Evolutionary conservation across 1,140 invertebrate species (phyloP).

Genomic region (Arctopsyche grandis): DNA sequence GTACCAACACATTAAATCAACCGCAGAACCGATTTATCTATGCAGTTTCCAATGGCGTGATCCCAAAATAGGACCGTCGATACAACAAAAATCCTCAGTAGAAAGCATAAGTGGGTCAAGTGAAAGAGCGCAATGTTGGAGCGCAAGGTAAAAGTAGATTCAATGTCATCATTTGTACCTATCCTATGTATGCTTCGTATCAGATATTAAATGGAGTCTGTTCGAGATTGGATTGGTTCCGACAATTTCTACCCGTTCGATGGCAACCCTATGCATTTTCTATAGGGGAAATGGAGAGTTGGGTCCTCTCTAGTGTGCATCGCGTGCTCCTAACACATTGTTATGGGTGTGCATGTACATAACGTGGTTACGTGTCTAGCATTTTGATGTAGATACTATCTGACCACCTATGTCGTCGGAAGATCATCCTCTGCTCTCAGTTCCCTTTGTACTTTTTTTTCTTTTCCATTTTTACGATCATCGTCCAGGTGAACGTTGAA

Average conservation of each 20-base stretch:
- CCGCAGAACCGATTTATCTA: too few relatives aligned
- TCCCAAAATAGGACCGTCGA: too few relatives aligned
- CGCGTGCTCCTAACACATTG: neutral
- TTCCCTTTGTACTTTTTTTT: conserved; percentile 14
- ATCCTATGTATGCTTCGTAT: too few relatives aligned
- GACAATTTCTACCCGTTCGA: too few relatives aligned
- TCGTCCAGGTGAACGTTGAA: neutral
- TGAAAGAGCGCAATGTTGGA: neutral
- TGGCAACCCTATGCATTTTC: too few relatives aligned
- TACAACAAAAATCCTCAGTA: neutral
- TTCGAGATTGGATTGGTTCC: too few relatives aligned
- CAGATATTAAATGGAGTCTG: too few relatives aligned
- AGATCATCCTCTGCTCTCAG: neutral
- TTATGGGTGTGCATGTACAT: conserved; percentile 11
- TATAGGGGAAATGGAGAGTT: too few relatives aligned
- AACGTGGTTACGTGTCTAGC: conserved; percentile 18
- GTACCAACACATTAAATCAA: too few relatives aligned
- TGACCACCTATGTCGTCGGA: conserved; percentile 22
- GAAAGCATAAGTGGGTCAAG: neutral
- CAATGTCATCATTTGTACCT: neutral
- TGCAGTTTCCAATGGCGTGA: too few relatives aligned
- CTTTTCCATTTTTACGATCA: conserved; percentile 5
- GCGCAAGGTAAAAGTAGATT: neutral
- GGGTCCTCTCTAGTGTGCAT: too few relatives aligned
- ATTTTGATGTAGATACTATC: conserved; percentile 8